phyloP scores from a whole-genome alignment of 2,888 invertebrate genomes.

The Stenodema calcarata region DNA sequence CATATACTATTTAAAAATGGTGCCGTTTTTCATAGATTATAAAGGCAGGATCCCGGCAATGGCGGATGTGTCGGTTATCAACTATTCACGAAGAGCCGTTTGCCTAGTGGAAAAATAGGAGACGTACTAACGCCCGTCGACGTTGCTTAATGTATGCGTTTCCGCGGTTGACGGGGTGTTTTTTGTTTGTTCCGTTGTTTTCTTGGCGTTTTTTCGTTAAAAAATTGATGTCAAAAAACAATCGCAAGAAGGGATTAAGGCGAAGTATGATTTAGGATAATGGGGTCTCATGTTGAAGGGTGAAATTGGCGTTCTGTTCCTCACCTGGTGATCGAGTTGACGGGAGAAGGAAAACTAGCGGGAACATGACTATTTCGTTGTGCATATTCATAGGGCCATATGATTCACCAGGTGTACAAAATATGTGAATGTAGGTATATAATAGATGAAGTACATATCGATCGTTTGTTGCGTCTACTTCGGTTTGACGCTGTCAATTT shows the following conservation, averaged over 20 bases:
- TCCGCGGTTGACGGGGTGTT: background rate
- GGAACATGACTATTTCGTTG: background rate
- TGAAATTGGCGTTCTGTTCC: background rate
- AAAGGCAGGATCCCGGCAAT: background rate
- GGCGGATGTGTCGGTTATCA: background rate
- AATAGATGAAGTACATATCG: background rate
- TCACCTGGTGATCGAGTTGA: background rate
- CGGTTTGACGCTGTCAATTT: no score
- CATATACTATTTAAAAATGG: slow-evolving; percentile 16
- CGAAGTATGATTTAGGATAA: background rate
- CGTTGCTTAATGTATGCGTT: background rate
- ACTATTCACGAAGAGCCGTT: background rate
- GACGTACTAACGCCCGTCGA: background rate
- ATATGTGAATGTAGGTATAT: no score
- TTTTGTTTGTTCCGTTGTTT: no score
- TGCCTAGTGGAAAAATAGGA: background rate
- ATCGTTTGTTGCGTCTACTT: background rate
- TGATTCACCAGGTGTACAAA: background rate
- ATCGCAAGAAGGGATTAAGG: background rate
- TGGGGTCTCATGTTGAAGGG: background rate
- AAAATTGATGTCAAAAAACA: background rate
- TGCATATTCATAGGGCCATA: background rate
- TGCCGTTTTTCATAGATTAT: background rate
- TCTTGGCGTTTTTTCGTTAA: background rate
- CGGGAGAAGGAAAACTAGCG: background rate